Evolutionary conservation across 1,140 invertebrate genomes (phyloP).

Genomic region (Bathynomus jamesi): DNA sequence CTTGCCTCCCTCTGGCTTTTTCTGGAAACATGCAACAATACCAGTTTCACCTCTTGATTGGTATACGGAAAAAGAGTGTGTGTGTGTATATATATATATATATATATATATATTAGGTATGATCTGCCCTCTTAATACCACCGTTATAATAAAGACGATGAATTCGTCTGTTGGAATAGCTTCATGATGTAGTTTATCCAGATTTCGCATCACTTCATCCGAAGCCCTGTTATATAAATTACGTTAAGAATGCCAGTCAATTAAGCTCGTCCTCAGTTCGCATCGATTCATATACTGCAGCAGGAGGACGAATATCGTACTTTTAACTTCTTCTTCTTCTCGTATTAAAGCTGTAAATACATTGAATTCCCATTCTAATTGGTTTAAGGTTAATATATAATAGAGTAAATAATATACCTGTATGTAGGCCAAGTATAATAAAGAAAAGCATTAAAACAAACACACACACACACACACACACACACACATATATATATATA

Average conservation of each 20-base stretch:
- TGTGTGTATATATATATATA: no score
- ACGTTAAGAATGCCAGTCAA: neutral
- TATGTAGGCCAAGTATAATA: no score
- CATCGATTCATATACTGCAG: neutral
- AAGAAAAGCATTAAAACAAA: no score
- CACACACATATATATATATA: neutral
- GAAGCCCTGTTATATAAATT: neutral
- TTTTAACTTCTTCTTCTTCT: neutral
- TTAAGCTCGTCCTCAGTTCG: neutral
- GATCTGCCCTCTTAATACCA: neutral
- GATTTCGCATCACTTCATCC: neutral
- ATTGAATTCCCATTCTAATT: neutral
- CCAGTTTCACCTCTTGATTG: no score
- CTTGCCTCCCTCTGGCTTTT: no score
- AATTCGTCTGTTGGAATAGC: neutral
- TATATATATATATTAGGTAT: no score
- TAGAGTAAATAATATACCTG: no score
- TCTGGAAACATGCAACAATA: no score
- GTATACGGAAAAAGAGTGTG: no score
- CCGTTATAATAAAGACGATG: neutral
- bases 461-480: neutral
- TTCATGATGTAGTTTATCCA: neutral
- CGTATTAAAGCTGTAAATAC: neutral
- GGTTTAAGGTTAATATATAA: no score
- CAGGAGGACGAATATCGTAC: neutral